Evolutionary conservation across 2,797 vertebrate genomes (phyloP).

Genomic region (Acanthurus lineatus): DNA sequence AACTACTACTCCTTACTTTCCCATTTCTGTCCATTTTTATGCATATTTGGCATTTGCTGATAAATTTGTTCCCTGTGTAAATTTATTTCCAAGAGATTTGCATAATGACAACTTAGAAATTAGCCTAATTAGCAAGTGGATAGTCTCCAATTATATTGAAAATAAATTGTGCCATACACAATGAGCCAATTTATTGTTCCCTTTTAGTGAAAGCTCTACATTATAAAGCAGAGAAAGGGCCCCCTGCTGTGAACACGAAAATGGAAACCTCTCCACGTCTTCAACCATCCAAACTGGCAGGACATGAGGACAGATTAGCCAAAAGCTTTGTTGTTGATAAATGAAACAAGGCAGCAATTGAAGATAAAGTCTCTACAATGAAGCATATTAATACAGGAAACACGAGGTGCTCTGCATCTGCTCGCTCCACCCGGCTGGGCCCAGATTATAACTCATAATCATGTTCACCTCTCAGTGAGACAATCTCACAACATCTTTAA

Average conservation of each 20-base stretch:
- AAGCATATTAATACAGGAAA: background rate
- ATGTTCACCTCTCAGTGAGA: conserved; percentile 19
- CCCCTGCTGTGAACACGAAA: conserved; percentile 76
- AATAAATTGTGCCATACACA: conserved; percentile 41
- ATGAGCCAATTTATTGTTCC: conserved; percentile 73
- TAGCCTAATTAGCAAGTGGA: conserved; percentile 74
- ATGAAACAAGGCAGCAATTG: conserved; percentile 31
- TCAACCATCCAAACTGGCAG: conserved; percentile 79
- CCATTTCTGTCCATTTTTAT: conserved; percentile 40
- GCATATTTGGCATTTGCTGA: conserved; percentile 42
- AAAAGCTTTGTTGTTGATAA: conserved; percentile 63
- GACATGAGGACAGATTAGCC: conserved; percentile 55
- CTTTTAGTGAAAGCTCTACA: conserved; percentile 39
- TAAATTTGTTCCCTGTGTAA: conserved; percentile 26
- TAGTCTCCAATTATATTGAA: conserved; percentile 63
- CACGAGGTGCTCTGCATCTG: conserved; percentile 61
- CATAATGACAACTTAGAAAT: conserved; percentile 53
- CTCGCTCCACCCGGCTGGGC: conserved; percentile 39
- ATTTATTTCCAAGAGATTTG: conserved; percentile 65
- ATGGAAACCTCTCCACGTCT: conserved; percentile 73
- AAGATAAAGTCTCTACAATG: conserved; percentile 8
- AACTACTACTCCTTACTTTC: conserved; percentile 4
- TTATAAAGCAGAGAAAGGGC: conserved; percentile 33
- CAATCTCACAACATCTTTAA: conserved; percentile 34
- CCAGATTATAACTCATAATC: conserved; percentile 78